Evolutionary conservation across 2,888 invertebrate species (phyloP), one percentile per base, ranked within the genome.

Genomic region (Ormyrus rosae): DNA sequence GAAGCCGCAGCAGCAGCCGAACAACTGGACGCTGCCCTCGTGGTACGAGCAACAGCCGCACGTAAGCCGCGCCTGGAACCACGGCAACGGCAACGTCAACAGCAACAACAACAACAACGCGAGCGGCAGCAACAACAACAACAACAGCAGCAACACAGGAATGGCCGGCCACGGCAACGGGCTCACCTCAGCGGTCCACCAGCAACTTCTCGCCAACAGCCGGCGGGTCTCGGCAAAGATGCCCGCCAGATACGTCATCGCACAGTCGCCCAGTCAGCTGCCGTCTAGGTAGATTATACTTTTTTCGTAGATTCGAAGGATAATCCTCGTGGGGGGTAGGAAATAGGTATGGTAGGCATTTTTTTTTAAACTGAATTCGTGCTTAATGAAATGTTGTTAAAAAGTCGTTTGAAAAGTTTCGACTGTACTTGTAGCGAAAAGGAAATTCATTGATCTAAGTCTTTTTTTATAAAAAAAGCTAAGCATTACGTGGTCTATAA

Each of bases 141-240:
- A 63, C 61, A 80, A 11, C 67, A n/a, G 8, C 50, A 50, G 9
- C 67, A 45, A 50, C 45, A 5, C 34, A 34, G 34, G 34, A 68
- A 65, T 34, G 34, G 0, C 4, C 34, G 34, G 34, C 34, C 34
- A 34, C 34, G 34, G 34, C 34, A 34, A 34, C 34, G 34, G 34
- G 0, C 34, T 34, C 34, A 34, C 34, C 34, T 34, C 34, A 4
- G 34, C 34, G 9, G 10, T 19, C n/a, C 56, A 5, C 8, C 65
- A 64, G 6, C 46, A 63, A 1, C 51, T 65, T 13, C 34, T 74
- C 9, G 60, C 10, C 0, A 90, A 88, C 69, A 85, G 81, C 34
- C 85, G 89, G 45, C 89, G 88, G 69, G 86, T 88, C 1, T 89
- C 90, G 2, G 95, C 94, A 4, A 96, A 96, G 85, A 95, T 78